Percentiles rank a stretch among this genome's conserved stretches.
Conservation (phyloP, 2,888 invertebrate genomes). For the Drosophila barbarae region DNA sequence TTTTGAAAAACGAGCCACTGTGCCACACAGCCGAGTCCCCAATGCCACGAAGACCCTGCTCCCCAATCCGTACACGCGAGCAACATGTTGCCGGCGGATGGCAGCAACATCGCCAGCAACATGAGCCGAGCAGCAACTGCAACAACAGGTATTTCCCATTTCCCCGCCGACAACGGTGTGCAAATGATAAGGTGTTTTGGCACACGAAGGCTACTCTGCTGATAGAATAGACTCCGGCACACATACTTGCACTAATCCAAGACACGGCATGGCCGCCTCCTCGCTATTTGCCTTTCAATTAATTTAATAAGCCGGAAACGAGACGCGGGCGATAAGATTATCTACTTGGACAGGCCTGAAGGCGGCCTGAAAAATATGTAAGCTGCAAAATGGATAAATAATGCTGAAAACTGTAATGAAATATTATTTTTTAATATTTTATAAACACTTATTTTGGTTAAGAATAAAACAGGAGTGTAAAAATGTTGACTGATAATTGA, state of each 20-base stretch:
- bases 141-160: constrained; percentile 45
- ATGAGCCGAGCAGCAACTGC: constrained; percentile 28
- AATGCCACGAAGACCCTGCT: neutral
- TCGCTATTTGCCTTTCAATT: constrained; percentile 30
- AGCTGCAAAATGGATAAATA: neutral
- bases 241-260: constrained; percentile 15
- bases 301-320: constrained; percentile 31
- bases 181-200: constrained; percentile 27
- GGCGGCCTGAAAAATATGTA: neutral
- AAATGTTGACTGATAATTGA: no score
- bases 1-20: neutral
- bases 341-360: constrained; percentile 3
- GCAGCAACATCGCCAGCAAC: constrained; percentile 18
- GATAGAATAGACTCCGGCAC: constrained; percentile 11
- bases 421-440: neutral
- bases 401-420: neutral
- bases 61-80: constrained; percentile 9
- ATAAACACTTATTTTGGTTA: neutral
- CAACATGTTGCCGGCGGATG: constrained; percentile 25
- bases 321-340: constrained; percentile 21
- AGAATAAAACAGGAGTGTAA: neutral
- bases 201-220: constrained; percentile 21
- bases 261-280: neutral
- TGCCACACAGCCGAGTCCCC: constrained; percentile 1
- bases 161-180: constrained; percentile 13